Conservation (phyloP, 2,888 invertebrate genomes). For the Phasia obesa region DNA sequence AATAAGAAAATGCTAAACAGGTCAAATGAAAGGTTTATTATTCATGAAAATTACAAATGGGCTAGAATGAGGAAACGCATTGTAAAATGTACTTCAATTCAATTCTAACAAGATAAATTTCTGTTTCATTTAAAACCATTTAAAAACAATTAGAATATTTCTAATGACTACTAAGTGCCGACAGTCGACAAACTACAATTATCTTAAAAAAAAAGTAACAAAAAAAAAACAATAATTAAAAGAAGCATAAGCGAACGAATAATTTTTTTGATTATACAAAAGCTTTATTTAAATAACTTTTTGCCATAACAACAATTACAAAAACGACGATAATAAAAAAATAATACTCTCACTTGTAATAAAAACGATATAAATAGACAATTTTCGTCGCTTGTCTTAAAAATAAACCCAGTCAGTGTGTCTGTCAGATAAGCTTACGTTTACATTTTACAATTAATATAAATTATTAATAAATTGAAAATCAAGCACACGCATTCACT, state of each 20-base stretch:
- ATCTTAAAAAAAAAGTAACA: neutral
- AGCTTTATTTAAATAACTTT: constrained; percentile 43
- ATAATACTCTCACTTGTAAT: neutral
- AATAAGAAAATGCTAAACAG: no score
- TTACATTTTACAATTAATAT: constrained; percentile 41
- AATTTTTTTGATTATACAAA: constrained; percentile 24
- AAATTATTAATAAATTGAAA: constrained; percentile 61
- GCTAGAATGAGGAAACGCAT: no score
- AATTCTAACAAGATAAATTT: constrained; percentile 21
- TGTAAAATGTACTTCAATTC: constrained; percentile 2
- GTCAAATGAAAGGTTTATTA: no score
- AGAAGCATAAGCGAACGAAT: neutral
- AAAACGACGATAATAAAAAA: constrained; percentile 10
- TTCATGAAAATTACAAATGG: no score
- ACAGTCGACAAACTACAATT: constrained; percentile 19
- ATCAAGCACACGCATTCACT: neutral
- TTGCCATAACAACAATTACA: constrained; percentile 33
- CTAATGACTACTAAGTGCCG: neutral
- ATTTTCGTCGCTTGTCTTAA: neutral
- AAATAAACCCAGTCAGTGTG: constrained; percentile 28
- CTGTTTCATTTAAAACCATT: constrained; percentile 23
- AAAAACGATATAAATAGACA: constrained; percentile 8
- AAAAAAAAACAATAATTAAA: neutral
- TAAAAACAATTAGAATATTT: constrained; percentile 44
- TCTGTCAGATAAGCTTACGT: constrained; percentile 21